These are phyloP conservation scores for Patella pellucida DNA, from an alignment of 2,888 invertebrate species.

Conservation along the genomic window DNA sequence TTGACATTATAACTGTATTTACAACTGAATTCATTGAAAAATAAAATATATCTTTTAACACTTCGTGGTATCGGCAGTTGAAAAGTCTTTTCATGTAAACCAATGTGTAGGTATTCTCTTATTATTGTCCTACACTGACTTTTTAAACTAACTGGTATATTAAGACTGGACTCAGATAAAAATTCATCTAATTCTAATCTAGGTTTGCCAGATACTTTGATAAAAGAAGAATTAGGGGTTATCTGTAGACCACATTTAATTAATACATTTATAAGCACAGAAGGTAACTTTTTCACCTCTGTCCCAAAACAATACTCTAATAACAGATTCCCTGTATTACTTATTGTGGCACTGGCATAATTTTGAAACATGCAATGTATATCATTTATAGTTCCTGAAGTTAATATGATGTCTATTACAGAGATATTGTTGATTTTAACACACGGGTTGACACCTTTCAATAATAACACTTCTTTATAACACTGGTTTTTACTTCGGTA, in stretches of 20 bases:
- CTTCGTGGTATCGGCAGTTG: not conserved
- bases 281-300: not conserved
- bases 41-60: not conserved
- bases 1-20: conserved; percentile 9
- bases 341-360: not conserved
- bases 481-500: not conserved
- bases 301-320: conserved; percentile 2
- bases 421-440: no score
- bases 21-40: not conserved
- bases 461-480: not conserved
- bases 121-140: not conserved
- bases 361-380: not conserved
- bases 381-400: not conserved
- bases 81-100: not conserved
- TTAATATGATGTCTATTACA: not conserved
- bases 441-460: not conserved
- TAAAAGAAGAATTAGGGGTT: not conserved
- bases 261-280: not conserved
- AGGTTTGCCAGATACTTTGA: not conserved
- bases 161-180: not conserved
- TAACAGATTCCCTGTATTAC: not conserved
- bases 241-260: not conserved
- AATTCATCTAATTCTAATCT: not conserved
- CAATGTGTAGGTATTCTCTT: not conserved
- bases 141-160: not conserved